These are phyloP conservation scores for Gonatopus flavifemur DNA, from an alignment of 1,140 invertebrate genomes.

Conservation along the genomic window DNA sequence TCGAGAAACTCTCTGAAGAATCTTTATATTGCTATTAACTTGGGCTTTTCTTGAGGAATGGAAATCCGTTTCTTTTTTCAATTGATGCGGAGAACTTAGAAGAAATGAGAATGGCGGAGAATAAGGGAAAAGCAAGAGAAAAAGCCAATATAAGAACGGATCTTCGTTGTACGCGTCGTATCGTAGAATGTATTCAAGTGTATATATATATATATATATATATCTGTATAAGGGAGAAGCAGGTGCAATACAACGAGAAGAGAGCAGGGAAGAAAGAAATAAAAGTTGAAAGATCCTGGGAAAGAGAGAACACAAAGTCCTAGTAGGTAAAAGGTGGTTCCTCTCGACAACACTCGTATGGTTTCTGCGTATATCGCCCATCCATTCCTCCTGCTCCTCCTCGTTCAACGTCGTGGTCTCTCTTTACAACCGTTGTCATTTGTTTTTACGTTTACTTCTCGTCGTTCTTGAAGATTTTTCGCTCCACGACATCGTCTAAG, in stretches of 20 bases:
- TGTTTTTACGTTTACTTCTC: slow-evolving; percentile 40
- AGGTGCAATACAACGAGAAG: not conserved
- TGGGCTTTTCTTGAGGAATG: too few species aligned
- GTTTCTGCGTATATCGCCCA: too few species aligned
- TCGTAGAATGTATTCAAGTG: slow-evolving; percentile 10
- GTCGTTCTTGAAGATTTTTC: slow-evolving; percentile 31
- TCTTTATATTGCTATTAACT: too few species aligned
- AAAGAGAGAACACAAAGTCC: slow-evolving; percentile 14
- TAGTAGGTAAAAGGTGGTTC: too few species aligned
- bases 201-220: too few species aligned
- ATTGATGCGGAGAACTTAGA: too few species aligned
- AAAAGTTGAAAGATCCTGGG: slow-evolving; percentile 24
- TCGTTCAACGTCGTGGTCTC: not conserved
- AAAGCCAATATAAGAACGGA: slow-evolving; percentile 7
- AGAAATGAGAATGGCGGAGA: too few species aligned
- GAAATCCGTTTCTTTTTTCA: too few species aligned
- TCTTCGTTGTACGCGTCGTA: too few species aligned
- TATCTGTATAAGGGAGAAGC: not conserved
- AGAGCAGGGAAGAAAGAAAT: slow-evolving; percentile 5
- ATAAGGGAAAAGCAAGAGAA: not conserved
- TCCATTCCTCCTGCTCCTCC: not conserved
- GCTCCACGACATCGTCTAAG: slow-evolving; percentile 16
- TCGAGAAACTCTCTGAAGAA: too few species aligned
- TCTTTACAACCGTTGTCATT: slow-evolving; percentile 34
- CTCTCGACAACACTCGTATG: not conserved